Percentiles rank a stretch among this genome's conserved stretches.
Conservation (phyloP, 2,888 invertebrate species). For the Unio delphinus region DNA sequence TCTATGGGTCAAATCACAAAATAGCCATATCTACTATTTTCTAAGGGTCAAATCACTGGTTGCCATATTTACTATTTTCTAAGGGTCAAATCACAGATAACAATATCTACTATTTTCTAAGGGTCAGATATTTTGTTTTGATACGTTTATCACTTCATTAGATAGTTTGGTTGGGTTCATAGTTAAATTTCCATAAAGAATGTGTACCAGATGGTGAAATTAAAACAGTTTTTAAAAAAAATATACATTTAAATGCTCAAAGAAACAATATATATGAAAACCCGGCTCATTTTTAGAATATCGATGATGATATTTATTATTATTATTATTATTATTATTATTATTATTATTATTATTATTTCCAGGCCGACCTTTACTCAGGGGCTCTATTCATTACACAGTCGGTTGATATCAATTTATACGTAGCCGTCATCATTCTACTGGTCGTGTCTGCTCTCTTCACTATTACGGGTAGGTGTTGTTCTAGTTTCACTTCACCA, state of each 20-base stretch:
- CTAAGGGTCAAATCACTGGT: neutral
- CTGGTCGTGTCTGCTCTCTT: constrained; percentile 74
- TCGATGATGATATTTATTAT: too few relatives aligned
- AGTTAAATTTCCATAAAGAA: too few relatives aligned
- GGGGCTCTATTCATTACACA: constrained; percentile 75
- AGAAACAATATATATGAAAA: too few relatives aligned
- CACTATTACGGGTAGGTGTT: constrained; percentile 72
- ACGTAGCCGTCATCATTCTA: constrained; percentile 73
- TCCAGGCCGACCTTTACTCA: constrained; percentile 72
- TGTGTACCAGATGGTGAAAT: too few relatives aligned
- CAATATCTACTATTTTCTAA: neutral
- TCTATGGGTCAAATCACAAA: neutral
- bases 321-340: too few relatives aligned
- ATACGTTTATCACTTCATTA: neutral
- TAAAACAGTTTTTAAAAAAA: too few relatives aligned
- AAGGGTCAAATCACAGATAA: too few relatives aligned
- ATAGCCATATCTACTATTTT: neutral
- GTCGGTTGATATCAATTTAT: constrained; percentile 73
- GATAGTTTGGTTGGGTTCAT: too few relatives aligned
- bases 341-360: constrained; percentile 6
- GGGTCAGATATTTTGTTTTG: neutral
- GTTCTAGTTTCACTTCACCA: neutral
- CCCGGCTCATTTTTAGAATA: too few relatives aligned
- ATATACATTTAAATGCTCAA: too few relatives aligned
- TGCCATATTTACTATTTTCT: too few relatives aligned